Percentiles rank a stretch among this genome's conserved stretches.
Evolutionary conservation across 2,888 invertebrate species (phyloP).

Genomic region (Tortrix viridana): DNA sequence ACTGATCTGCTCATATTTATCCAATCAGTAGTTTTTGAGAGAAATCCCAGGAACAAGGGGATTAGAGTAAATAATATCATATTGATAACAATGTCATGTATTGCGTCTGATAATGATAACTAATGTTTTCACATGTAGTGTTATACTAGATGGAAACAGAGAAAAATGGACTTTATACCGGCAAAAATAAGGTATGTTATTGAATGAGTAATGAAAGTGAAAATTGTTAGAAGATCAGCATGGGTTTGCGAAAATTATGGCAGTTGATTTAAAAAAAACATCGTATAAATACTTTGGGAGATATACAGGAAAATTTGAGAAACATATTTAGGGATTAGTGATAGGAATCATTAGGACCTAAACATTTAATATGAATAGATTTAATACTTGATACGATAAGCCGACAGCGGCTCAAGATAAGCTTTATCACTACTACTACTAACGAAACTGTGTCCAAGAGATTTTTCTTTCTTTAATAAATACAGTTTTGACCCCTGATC

Average conservation of each 20-base stretch:
- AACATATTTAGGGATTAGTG: conserved; percentile 63
- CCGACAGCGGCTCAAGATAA: background rate
- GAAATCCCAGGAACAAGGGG: conserved; percentile 36
- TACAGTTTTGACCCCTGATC: too few species aligned
- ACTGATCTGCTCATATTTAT: background rate
- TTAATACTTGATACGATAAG: conserved; percentile 9
- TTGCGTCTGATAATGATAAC: too few species aligned
- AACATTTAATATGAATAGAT: conserved; percentile 10
- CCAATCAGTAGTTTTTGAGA: conserved; percentile 4
- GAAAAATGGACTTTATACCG: background rate
- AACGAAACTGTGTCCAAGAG: background rate
- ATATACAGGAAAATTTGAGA: conserved; percentile 50
- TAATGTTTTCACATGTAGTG: background rate
- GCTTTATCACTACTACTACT: conserved; percentile 1
- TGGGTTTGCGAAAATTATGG: conserved; percentile 50
- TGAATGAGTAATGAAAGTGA: background rate
- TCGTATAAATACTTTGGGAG: conserved; percentile 36
- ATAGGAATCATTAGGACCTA: conserved; percentile 38
- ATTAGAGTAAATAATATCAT: conserved; percentile 26
- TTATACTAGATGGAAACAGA: background rate
- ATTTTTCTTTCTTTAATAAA: too few species aligned
- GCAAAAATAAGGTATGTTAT: background rate
- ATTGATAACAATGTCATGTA: conserved; percentile 10
- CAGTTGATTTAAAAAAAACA: conserved; percentile 33
- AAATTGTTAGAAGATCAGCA: conserved; percentile 29